Percentiles rank a stretch among this genome's conserved stretches.
phyloP scores from a whole-genome alignment of 2,888 invertebrate genomes.

The Chalcosyrphus nemorum region DNA sequence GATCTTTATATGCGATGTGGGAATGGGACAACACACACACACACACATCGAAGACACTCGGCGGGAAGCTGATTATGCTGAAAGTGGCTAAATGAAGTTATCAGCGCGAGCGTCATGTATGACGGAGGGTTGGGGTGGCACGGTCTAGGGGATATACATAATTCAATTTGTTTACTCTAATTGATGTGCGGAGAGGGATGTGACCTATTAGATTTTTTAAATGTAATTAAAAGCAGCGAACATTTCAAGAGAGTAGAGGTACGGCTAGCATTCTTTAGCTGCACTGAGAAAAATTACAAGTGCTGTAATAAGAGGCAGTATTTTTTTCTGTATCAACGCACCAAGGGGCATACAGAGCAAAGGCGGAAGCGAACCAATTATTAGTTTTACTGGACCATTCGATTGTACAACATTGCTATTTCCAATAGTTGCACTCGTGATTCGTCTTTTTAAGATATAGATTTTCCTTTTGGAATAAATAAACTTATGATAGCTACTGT shows the following conservation, averaged over 20 bases:
- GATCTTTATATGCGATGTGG: background rate
- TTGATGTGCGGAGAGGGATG: constrained; percentile 45
- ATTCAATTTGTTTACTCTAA: constrained; percentile 44
- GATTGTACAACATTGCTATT: too few relatives aligned
- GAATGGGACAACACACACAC: background rate
- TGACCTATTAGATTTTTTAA: constrained; percentile 41
- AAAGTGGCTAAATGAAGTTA: constrained; percentile 5
- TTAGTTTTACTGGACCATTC: too few relatives aligned
- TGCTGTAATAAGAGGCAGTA: too few relatives aligned
- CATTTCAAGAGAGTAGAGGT: background rate
- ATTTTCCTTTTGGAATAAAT: too few relatives aligned
- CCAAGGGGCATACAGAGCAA: too few relatives aligned
- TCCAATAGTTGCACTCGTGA: too few relatives aligned
- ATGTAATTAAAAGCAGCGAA: constrained; percentile 30
- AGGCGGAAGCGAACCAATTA: too few relatives aligned
- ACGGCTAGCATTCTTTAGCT: too few relatives aligned
- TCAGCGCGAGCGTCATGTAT: background rate
- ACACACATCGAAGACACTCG: background rate
- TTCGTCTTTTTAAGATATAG: too few relatives aligned
- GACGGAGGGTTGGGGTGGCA: background rate
- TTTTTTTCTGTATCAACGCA: too few relatives aligned
- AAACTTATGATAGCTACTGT: too few relatives aligned
- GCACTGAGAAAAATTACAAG: too few relatives aligned
- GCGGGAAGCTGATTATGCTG: constrained; percentile 28
- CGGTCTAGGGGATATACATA: background rate